Evolutionary conservation across 2,113 vertebrate species (phyloP).

Genomic region (Phodopus roborovskii): DNA sequence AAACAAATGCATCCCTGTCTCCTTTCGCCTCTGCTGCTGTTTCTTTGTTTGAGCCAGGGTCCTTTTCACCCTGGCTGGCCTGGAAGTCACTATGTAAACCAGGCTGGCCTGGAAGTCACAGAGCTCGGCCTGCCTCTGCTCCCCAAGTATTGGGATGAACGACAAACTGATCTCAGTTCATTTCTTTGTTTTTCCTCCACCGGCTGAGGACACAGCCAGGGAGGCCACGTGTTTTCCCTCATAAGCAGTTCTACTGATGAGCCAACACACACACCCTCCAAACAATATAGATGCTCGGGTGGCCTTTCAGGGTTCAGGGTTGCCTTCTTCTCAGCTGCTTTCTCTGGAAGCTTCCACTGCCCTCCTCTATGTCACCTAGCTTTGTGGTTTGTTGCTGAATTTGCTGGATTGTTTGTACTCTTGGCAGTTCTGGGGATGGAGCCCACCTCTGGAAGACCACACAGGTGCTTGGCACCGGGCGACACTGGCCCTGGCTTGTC

Average conservation of each 20-base stretch:
- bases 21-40: background rate
- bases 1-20: background rate
- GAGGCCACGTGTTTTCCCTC: background rate
- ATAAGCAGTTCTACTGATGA: background rate
- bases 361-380: background rate
- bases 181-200: background rate
- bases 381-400: background rate
- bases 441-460: background rate
- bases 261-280: background rate
- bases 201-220: background rate
- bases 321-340: background rate
- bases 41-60: background rate
- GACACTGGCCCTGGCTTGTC: background rate
- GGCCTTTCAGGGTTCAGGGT: background rate
- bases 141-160: background rate
- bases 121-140: background rate
- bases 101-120: background rate
- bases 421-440: background rate
- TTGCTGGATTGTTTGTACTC: background rate
- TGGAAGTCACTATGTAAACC: background rate
- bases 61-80: background rate
- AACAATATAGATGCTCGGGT: background rate
- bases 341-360: background rate
- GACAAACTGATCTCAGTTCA: background rate
- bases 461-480: background rate